These are phyloP conservation scores for Aldrovandia affinis DNA, from an alignment of 2,797 vertebrate species.

Conservation along the genomic window DNA sequence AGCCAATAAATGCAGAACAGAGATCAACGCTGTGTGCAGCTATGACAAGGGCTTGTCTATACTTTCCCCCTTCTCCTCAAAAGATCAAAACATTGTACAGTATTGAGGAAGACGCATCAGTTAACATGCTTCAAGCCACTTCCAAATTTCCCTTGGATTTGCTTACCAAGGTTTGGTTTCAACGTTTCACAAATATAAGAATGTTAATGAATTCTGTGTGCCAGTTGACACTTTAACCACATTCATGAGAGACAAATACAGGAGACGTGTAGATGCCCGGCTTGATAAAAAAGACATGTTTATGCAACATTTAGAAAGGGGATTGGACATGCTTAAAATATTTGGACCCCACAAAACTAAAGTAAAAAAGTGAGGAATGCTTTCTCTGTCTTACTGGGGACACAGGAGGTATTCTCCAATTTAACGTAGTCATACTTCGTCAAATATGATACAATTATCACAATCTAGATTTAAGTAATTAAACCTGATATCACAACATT, in stretches of 20 bases:
- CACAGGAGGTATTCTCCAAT: too few relatives aligned
- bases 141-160: neutral
- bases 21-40: conserved; percentile 42
- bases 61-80: neutral
- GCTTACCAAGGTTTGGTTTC: neutral
- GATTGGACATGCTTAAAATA: neutral
- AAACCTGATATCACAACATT: too few relatives aligned
- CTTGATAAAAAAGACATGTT: too few relatives aligned
- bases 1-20: conserved; percentile 65
- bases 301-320: neutral
- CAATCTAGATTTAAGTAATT: too few relatives aligned
- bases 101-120: neutral
- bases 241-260: too few relatives aligned
- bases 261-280: too few relatives aligned
- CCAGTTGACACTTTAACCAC: too few relatives aligned
- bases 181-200: too few relatives aligned
- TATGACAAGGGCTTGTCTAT: neutral
- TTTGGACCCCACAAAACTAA: neutral
- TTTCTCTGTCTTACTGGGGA: neutral
- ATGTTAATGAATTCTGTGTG: too few relatives aligned
- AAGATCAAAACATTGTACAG: neutral
- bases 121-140: neutral
- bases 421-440: too few relatives aligned
- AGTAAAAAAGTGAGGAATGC: neutral
- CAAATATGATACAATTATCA: too few relatives aligned